phyloP scores from a whole-genome alignment of 2,797 vertebrate species.

The Gila robusta region DNA sequence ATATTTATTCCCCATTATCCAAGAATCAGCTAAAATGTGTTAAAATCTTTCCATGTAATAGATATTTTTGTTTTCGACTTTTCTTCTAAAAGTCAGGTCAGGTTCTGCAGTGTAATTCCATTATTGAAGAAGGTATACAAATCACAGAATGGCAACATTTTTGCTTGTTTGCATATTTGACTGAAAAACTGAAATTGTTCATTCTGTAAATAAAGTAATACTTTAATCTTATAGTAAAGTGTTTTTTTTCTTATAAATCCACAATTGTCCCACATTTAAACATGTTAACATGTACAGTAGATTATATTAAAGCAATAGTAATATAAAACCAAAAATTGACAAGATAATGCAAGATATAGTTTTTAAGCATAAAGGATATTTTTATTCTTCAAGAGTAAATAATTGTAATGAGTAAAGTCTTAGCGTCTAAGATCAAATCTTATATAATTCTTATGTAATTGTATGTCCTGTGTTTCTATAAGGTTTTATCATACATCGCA shows the following conservation, averaged over 20 bases:
- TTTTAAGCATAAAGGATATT: not conserved
- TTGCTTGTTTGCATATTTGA: not conserved
- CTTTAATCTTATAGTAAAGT: not conserved
- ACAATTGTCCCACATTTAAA: not conserved
- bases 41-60: not conserved
- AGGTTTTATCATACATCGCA: not conserved
- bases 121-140: not conserved
- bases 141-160: conserved; percentile 20
- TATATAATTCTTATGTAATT: conserved; percentile 4
- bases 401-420: not conserved
- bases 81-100: not conserved
- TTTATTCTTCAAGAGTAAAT: not conserved
- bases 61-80: conserved; percentile 1
- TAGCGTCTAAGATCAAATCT: not conserved
- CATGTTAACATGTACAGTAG: not conserved
- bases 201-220: conserved; percentile 53
- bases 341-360: not conserved
- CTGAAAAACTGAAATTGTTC: not conserved
- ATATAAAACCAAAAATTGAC: not conserved
- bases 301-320: not conserved
- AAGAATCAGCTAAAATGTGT: not conserved
- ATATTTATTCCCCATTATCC: conserved; percentile 43
- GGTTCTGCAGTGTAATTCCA: not conserved
- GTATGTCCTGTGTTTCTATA: not conserved
- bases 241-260: not conserved